Evolutionary conservation across 2,888 invertebrate species (phyloP).

Genomic region (Nowickia ferox): DNA sequence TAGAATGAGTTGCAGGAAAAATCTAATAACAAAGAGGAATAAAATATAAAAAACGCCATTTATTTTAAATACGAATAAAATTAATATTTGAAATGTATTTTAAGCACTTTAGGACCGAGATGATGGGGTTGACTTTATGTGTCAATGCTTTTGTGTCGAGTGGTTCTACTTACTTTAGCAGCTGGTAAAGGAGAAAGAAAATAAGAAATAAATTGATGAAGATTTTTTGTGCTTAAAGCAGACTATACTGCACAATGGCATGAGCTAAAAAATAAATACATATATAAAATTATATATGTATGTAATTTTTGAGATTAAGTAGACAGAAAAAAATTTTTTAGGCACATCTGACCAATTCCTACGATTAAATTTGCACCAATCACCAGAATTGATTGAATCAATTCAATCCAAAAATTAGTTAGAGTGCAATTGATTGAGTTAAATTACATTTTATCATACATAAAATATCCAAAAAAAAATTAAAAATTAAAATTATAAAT

Average conservation of each 20-base stretch:
- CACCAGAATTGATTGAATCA: too few relatives aligned
- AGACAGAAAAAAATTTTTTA: too few relatives aligned
- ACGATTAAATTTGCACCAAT: too few relatives aligned
- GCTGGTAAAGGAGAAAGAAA: not conserved
- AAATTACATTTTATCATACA: too few relatives aligned
- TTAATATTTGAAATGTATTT: slow-evolving; percentile 24
- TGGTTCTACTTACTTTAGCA: not conserved
- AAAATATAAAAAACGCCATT: slow-evolving; percentile 24
- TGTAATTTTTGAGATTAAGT: too few relatives aligned
- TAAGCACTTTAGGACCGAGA: slow-evolving; percentile 8
- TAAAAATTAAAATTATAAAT: too few relatives aligned
- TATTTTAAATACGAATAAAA: slow-evolving; percentile 29
- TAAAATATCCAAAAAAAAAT: too few relatives aligned
- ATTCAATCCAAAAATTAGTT: too few relatives aligned
- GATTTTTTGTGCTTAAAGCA: not conserved
- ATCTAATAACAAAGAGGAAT: not conserved
- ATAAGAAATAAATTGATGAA: not conserved
- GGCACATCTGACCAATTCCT: too few relatives aligned
- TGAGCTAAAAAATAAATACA: too few relatives aligned
- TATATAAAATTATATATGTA: too few relatives aligned
- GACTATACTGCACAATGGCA: not conserved
- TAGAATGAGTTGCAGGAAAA: slow-evolving; percentile 13
- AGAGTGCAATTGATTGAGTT: too few relatives aligned
- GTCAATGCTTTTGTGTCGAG: slow-evolving; percentile 7
- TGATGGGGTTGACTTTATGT: slow-evolving; percentile 33